These are phyloP conservation scores for Margaritifera margaritifera DNA, from an alignment of 2,888 invertebrate species.

Conservation along the genomic window DNA sequence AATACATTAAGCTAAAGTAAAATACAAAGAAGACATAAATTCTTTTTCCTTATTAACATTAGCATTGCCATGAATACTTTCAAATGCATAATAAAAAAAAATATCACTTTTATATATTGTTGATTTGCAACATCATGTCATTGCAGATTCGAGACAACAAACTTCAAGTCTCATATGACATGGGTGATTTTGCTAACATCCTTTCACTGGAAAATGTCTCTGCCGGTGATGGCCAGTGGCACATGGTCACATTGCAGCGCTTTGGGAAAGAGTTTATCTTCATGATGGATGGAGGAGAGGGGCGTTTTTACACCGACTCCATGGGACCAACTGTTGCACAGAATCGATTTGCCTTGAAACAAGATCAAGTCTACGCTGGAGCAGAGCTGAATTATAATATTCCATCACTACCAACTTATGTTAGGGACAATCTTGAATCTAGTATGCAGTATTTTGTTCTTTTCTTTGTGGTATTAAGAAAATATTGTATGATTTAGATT, in stretches of 20 bases:
- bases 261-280: constrained; percentile 94
- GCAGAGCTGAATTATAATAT: constrained; percentile 30
- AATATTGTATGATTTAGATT: no score
- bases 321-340: constrained; percentile 73
- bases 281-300: constrained; percentile 95
- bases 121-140: no score
- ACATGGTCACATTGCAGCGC: constrained; percentile 90
- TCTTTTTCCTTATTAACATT: no score
- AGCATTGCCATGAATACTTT: no score
- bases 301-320: constrained; percentile 72
- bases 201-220: constrained; percentile 86
- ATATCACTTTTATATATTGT: no score
- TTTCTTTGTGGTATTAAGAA: no score
- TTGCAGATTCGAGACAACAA: constrained; percentile 88
- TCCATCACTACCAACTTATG: not conserved
- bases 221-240: constrained; percentile 98
- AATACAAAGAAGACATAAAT: no score
- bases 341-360: constrained; percentile 24
- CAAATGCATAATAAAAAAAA: no score
- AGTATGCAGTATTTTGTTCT: no score
- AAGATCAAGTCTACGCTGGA: constrained; percentile 37
- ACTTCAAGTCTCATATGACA: constrained; percentile 91
- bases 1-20: no score
- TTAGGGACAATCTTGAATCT: no score
- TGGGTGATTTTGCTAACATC: constrained; percentile 86